Base-by-base conservation (phyloP, 2,888 invertebrate species). In the Leucophora obtusa region DNA sequence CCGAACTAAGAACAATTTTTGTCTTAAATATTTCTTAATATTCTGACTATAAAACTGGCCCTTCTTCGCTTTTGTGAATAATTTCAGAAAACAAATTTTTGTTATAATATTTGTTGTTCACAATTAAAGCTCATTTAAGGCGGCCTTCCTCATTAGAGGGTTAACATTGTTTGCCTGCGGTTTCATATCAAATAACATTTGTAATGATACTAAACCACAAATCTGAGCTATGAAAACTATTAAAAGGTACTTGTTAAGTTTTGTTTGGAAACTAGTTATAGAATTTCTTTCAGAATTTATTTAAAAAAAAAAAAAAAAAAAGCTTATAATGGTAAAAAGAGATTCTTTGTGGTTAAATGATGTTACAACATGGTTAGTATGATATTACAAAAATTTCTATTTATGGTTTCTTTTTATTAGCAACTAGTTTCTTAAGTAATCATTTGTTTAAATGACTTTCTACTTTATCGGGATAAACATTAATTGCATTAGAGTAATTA, bases 181-280 rank as follows among this genome's bases (percentile, higher is more conserved):
- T 54, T 78, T 60, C 9, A 60, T 77, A 78, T 72, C 66, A 78
- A 78, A 78, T 78, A 71, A 72, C 77, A 78, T 60, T 66, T 54
- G 47, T 28, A 66, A 54, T 66, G 60, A 60, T 60, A 54, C 66
- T 66, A n/a, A 54, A 18, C 43, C 28, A 47, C 2, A 28, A 43
- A 65, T 28, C 51, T 33, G 47, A 71, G 33, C 51, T 59, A n/a
- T 9, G 33, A 28, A 24, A 33, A 28, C 10, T 50, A 38, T 47
- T 50, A 24, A 24, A 35, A 51, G 24, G 54, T 38, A 60, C 33
- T 62, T 47, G 35, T 47, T 50, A 38, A 11, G 18, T 56, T 60
- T 56, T 21, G 38, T 51, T 56, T 38, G 24, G 2, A 66, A 71
- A 79, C 74, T 54, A 47, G 79, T 79, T 71, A n/a, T 43, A 18